These are phyloP conservation scores for Rhombomys opimus DNA, from an alignment of 2,113 vertebrate genomes.

Conservation along the genomic window DNA sequence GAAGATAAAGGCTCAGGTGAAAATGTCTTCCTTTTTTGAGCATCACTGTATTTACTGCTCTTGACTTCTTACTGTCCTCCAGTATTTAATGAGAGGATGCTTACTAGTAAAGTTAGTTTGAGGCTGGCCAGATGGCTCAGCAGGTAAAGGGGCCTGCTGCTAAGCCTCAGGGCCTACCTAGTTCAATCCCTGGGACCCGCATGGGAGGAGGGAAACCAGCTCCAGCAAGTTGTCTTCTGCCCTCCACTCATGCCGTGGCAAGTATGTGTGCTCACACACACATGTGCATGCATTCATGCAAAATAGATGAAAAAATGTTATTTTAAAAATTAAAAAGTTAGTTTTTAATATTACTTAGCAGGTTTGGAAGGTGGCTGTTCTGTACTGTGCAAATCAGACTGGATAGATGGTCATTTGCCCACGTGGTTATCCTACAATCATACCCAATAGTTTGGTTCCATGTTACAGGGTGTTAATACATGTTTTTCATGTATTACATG, in stretches of 20 bases:
- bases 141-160: too few relatives aligned
- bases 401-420: not conserved
- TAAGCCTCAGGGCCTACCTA: not conserved
- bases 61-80: not conserved
- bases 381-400: not conserved
- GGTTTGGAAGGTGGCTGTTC: not conserved
- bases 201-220: not conserved
- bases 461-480: not conserved
- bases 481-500: conserved; percentile 27
- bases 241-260: not conserved
- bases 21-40: not conserved
- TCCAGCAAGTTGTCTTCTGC: not conserved
- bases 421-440: not conserved
- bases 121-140: not conserved
- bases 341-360: conserved; percentile 34
- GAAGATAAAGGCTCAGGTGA: conserved; percentile 22
- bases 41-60: not conserved
- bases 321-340: not conserved
- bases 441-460: not conserved
- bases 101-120: not conserved
- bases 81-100: not conserved
- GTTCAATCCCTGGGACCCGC: not conserved
- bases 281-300: not conserved
- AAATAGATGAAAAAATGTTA: not conserved
- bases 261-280: not conserved